Conservation (phyloP, 2,888 invertebrate species). For the Corythucha ciliata region DNA sequence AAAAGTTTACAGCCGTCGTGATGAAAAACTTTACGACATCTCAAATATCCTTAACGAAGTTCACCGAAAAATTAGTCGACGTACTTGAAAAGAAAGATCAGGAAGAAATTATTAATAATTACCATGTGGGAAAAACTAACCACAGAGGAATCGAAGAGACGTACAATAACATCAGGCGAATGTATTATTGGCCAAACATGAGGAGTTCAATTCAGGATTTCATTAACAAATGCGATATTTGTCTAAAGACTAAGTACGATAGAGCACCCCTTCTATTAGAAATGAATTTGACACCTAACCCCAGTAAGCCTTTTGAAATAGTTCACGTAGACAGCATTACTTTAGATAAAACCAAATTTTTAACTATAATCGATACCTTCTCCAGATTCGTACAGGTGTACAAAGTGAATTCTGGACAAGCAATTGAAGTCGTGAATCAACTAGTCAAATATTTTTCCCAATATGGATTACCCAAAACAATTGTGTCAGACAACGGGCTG, state of each 20-base stretch:
- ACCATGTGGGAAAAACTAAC: conserved; percentile 26
- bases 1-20: neutral
- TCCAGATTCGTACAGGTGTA: conserved; percentile 28
- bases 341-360: conserved; percentile 18
- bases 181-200: conserved; percentile 31
- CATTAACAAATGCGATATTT: conserved; percentile 31
- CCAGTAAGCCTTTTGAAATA: conserved; percentile 31
- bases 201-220: conserved; percentile 18
- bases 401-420: neutral
- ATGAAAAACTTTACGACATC: neutral
- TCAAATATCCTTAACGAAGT: conserved; percentile 1
- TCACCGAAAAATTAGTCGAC: conserved; percentile 11
- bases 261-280: conserved; percentile 28
- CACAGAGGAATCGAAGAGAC: conserved; percentile 31
- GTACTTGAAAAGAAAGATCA: conserved; percentile 15
- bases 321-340: conserved; percentile 28
- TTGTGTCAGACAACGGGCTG: conserved; percentile 20
- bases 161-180: conserved; percentile 18
- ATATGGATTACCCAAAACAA: conserved; percentile 14
- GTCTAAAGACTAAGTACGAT: conserved; percentile 30
- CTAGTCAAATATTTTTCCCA: conserved; percentile 10
- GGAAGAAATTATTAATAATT: conserved; percentile 18
- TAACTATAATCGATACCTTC: conserved; percentile 29
- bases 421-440: conserved; percentile 10
- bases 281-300: conserved; percentile 29